Evolutionary conservation across 2,797 vertebrate genomes (phyloP).

Genomic region (Chiloscyllium punctatum): DNA sequence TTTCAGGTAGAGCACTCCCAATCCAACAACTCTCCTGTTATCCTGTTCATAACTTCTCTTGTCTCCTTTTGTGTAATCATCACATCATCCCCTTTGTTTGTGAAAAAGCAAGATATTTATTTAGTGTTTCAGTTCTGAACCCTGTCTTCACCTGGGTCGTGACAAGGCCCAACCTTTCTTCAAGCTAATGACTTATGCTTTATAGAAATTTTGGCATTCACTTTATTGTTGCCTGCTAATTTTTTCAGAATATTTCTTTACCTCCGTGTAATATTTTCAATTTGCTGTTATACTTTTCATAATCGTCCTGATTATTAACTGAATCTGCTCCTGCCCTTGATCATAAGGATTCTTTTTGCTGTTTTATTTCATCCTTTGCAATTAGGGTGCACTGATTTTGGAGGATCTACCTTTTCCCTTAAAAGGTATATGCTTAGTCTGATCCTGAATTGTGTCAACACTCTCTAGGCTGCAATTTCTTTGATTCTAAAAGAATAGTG

Average conservation of each 20-base stretch:
- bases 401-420: background rate
- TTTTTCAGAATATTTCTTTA: background rate
- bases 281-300: background rate
- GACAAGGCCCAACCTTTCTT: background rate
- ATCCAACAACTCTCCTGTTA: background rate
- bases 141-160: no score
- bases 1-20: no score
- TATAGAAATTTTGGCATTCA: background rate
- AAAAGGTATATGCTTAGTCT: background rate
- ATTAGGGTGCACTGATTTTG: background rate
- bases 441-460: background rate
- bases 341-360: background rate
- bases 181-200: background rate
- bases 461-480: background rate
- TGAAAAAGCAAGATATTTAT: background rate
- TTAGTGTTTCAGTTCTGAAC: background rate
- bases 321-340: background rate
- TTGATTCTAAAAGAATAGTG: background rate
- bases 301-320: background rate
- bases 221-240: background rate
- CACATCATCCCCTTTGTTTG: background rate
- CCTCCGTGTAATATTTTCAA: background rate
- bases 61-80: background rate
- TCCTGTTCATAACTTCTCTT: background rate
- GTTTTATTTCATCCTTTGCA: background rate